phyloP scores from a whole-genome alignment of 2,113 vertebrate species.

The Platysteira castanea region DNA sequence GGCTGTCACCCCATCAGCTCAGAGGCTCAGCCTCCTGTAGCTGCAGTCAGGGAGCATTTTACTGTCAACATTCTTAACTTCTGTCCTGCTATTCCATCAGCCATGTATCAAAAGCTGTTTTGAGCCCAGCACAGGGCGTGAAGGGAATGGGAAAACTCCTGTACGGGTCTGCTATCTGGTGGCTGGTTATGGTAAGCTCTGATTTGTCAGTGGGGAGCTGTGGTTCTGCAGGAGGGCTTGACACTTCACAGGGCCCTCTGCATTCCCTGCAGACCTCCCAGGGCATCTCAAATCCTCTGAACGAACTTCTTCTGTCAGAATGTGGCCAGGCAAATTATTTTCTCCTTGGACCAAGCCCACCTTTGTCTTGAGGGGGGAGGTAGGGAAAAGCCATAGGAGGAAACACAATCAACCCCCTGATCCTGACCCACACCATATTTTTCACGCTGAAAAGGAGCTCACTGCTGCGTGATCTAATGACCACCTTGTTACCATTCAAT shows the following conservation, averaged over 20 bases:
- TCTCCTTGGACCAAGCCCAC: not conserved
- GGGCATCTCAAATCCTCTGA: not conserved
- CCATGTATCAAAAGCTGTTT: not conserved
- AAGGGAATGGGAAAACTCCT: not conserved
- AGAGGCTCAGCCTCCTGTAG: not conserved
- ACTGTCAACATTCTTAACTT: not conserved
- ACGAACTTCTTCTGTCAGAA: not conserved
- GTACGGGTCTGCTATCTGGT: not conserved
- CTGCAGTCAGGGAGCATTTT: not conserved
- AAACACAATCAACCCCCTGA: rapidly evolving
- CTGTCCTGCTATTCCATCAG: not conserved
- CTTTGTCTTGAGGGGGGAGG: not conserved
- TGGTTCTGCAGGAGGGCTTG: not conserved
- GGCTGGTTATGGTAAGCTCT: not conserved
- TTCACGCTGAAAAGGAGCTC: not conserved
- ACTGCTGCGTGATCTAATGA: not conserved
- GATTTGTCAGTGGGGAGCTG: not conserved
- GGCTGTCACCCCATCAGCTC: not conserved
- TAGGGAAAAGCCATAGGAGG: not conserved
- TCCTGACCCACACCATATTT: not conserved
- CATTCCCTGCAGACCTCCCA: not conserved
- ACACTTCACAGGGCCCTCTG: not conserved
- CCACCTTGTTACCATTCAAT: not conserved
- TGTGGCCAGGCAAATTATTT: not conserved
- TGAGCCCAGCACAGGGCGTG: not conserved